Conservation (phyloP, 2,888 invertebrate genomes). For the Epistrophe grossulariae region DNA sequence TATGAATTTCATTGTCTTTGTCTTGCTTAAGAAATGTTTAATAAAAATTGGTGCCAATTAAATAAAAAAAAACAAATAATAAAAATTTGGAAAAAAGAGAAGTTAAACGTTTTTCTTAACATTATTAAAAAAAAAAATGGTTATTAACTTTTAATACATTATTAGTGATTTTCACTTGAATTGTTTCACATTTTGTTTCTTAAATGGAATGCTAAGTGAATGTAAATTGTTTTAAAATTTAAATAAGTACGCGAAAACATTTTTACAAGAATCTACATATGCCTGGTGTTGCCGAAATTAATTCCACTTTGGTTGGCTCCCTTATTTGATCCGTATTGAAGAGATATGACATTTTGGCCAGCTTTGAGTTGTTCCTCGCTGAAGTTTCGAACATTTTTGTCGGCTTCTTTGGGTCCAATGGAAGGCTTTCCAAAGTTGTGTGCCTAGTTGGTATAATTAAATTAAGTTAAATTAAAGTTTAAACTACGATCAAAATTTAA, state of each 20-base stretch:
- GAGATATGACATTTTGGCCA: conserved; percentile 95
- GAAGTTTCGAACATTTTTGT: conserved; percentile 97
- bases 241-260: conserved; percentile 59
- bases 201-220: conserved; percentile 76
- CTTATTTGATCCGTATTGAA: conserved; percentile 99
- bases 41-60: conserved; percentile 55
- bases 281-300: conserved; percentile 98
- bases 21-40: conserved; percentile 35
- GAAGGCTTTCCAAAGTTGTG: conserved; percentile 92
- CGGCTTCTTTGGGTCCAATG: conserved; percentile 98
- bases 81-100: conserved; percentile 73
- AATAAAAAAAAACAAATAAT: conserved; percentile 56
- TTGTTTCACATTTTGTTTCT: conserved; percentile 55
- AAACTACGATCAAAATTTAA: not conserved
- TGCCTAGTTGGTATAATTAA: conserved; percentile 85
- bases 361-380: conserved; percentile 97
- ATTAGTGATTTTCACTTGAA: conserved; percentile 73
- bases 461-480: not conserved
- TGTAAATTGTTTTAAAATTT: conserved; percentile 52
- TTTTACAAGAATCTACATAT: conserved; percentile 90
- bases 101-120: conserved; percentile 78
- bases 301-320: conserved; percentile 98
- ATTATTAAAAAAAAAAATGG: conserved; percentile 75
- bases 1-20: conserved; percentile 57
- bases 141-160: conserved; percentile 60